A percentile compares a stretch with the other conserved stretches of the same genome.
These are phyloP conservation scores for Conus betulinus DNA, from an alignment of 1,140 invertebrate species.

Conservation along the genomic window DNA sequence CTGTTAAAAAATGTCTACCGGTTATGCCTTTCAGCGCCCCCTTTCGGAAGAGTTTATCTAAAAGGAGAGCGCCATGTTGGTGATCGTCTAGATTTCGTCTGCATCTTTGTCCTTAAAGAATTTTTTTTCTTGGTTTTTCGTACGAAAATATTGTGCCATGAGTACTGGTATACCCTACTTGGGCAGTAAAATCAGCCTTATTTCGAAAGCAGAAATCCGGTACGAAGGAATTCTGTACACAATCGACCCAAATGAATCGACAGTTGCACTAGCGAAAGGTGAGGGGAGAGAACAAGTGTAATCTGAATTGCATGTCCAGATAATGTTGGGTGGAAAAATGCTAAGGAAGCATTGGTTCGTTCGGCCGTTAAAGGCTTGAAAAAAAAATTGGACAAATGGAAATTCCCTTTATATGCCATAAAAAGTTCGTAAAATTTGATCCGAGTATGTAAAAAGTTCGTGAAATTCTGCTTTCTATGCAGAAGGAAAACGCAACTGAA, in stretches of 20 bases:
- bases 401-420: no score
- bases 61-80: constrained; percentile 9
- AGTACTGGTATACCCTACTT: constrained; percentile 83
- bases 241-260: constrained; percentile 98
- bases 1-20: constrained; percentile 72
- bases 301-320: no score
- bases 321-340: no score
- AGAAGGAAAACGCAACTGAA: no score
- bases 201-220: constrained; percentile 99
- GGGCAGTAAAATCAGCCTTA: constrained; percentile 99
- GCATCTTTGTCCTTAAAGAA: constrained; percentile 54
- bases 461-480: no score
- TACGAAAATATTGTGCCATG: constrained; percentile 53
- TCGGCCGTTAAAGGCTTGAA: no score
- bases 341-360: no score
- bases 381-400: no score
- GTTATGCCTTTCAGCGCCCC: constrained; percentile 27
- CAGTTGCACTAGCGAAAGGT: constrained; percentile 98
- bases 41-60: constrained; percentile 45
- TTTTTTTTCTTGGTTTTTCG: constrained; percentile 47
- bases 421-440: no score
- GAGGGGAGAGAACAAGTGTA: constrained; percentile 35
- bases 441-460: no score
- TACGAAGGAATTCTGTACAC: constrained; percentile 99
- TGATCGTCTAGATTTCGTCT: background rate